Evolutionary conservation across 2,888 invertebrate genomes (phyloP).

Genomic region (Drosophila mimica): DNA sequence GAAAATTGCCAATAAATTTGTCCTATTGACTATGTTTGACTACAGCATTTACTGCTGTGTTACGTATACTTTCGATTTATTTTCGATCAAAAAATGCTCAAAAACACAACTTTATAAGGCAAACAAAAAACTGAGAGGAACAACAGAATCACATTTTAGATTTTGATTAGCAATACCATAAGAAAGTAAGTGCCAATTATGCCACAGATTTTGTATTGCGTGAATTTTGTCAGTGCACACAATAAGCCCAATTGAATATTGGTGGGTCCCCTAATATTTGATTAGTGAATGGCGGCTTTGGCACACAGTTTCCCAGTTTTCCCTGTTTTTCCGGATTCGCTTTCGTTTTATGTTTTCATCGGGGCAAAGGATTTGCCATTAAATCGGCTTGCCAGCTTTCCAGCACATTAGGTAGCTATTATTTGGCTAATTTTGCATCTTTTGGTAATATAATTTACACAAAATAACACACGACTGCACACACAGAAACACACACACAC

Average conservation of each 20-base stretch:
- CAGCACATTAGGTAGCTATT: slow-evolving; percentile 77
- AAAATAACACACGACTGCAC: slow-evolving; percentile 79
- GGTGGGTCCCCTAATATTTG: slow-evolving; percentile 27
- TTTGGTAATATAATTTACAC: slow-evolving; percentile 79
- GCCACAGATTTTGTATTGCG: slow-evolving; percentile 16
- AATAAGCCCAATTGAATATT: slow-evolving; percentile 33
- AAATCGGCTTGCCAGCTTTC: slow-evolving; percentile 69
- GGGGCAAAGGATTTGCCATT: slow-evolving; percentile 73
- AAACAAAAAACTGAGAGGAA: background rate
- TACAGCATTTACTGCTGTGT: slow-evolving; percentile 60
- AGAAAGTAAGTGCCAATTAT: slow-evolving; percentile 35
- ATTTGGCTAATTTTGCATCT: slow-evolving; percentile 81
- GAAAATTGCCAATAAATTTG: slow-evolving; percentile 80
- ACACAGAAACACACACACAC: slow-evolving; percentile 29
- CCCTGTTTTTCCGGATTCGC: background rate
- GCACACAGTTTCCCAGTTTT: background rate
- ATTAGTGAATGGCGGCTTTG: slow-evolving; percentile 36
- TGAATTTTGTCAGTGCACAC: slow-evolving; percentile 34
- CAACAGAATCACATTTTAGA: slow-evolving; percentile 2
- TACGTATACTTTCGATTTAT: slow-evolving; percentile 19
- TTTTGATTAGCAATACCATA: slow-evolving; percentile 33
- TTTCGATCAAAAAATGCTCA: slow-evolving; percentile 9
- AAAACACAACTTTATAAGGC: slow-evolving; percentile 19
- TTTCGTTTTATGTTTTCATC: slow-evolving; percentile 68
- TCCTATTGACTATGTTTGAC: slow-evolving; percentile 71